phyloP scores from a whole-genome alignment of 2,888 invertebrate genomes.

The Nomada flava region DNA sequence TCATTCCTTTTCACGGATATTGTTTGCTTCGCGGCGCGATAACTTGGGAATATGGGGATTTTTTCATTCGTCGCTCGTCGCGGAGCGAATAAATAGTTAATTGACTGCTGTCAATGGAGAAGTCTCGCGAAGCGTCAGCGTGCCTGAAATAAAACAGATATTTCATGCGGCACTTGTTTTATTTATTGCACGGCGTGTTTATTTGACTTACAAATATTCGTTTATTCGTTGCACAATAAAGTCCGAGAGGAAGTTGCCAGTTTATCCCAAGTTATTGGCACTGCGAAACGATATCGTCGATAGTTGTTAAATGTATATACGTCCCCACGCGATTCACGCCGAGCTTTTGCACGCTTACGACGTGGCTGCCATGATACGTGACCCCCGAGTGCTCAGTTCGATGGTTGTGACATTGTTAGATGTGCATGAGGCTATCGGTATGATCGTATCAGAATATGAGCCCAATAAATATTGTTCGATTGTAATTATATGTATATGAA shows the following conservation, averaged over 20 bases:
- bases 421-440: constrained; percentile 63
- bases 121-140: no score
- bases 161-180: no score
- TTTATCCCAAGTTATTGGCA: neutral
- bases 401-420: constrained; percentile 61
- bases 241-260: neutral
- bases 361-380: constrained; percentile 71
- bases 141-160: no score
- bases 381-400: constrained; percentile 54
- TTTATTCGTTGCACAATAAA: no score
- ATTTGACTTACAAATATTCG: no score
- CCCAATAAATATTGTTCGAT: neutral
- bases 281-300: neutral
- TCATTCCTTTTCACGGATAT: neutral
- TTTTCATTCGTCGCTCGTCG: no score
- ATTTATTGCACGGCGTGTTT: no score
- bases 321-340: constrained; percentile 65
- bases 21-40: constrained; percentile 5
- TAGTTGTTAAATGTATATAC: constrained; percentile 23
- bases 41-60: no score
- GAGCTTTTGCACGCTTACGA: constrained; percentile 78
- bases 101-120: no score
- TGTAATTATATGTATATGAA: constrained; percentile 7
- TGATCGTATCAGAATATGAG: constrained; percentile 35
- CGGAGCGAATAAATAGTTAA: no score